Evolutionary conservation across 30 jellyfish, hydroid and myxozoan species (phyloP).

Genomic region (Euphysa ruthae): DNA sequence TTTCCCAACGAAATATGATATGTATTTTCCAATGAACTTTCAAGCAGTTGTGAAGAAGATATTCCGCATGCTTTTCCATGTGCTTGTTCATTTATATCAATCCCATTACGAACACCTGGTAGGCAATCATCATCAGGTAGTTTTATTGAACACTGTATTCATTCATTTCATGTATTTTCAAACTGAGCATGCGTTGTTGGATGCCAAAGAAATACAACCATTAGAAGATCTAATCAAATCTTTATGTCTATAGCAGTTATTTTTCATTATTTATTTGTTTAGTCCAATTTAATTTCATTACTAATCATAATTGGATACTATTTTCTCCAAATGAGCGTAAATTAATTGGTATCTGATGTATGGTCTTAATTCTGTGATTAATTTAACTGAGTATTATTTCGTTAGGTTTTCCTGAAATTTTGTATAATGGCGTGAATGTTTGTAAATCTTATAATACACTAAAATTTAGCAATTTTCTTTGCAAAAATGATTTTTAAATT

Average conservation of each 20-base stretch:
- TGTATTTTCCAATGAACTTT: conserved; percentile 63
- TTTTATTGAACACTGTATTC: conserved; percentile 62
- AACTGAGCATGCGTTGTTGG: conserved; percentile 81
- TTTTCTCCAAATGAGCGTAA: no score
- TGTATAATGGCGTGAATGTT: no score
- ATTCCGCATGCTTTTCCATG: conserved; percentile 81
- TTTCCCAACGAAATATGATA: conserved; percentile 91
- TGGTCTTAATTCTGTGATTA: no score
- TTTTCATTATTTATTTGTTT: no score
- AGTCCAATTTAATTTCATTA: no score
- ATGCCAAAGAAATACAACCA: conserved; percentile 76
- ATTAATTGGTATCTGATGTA: no score
- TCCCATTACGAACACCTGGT: conserved; percentile 58
- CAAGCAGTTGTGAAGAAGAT: conserved; percentile 53
- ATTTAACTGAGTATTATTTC: no score
- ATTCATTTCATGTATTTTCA: conserved; percentile 92
- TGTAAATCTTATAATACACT: no score
- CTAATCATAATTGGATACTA: no score
- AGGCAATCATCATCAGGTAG: conserved; percentile 47
- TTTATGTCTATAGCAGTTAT: conserved; percentile 35
- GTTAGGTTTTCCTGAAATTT: no score
- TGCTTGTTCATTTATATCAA: conserved; percentile 77
- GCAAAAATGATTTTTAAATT: no score
- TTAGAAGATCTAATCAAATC: conserved; percentile 83
- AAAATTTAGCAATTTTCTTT: no score